Evolutionary conservation across 2,888 invertebrate genomes (phyloP).

Genomic region (Phania funesta): DNA sequence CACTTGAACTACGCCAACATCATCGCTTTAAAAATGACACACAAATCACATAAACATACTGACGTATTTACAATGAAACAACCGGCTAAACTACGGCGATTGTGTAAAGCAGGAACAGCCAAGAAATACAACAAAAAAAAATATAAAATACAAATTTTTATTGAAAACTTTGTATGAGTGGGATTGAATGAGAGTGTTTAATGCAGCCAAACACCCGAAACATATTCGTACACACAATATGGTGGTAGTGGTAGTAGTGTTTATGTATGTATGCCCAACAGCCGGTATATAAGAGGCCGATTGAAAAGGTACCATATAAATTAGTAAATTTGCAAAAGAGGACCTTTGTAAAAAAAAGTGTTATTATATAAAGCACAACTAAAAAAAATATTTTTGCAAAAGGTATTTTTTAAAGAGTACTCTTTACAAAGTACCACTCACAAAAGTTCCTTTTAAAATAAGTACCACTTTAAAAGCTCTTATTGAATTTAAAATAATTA

Average conservation of each 20-base stretch:
- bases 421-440: too few species aligned
- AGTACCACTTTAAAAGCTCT: too few species aligned
- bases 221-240: background rate
- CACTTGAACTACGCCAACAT: slow-evolving; percentile 66
- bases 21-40: slow-evolving; percentile 47
- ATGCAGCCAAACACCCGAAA: background rate
- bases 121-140: slow-evolving; percentile 1
- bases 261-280: background rate
- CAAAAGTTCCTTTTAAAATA: too few species aligned
- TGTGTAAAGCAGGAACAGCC: background rate
- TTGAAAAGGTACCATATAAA: background rate
- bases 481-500: too few species aligned
- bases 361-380: too few species aligned
- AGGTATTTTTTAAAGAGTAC: too few species aligned
- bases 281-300: background rate
- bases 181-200: background rate
- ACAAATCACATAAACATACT: background rate
- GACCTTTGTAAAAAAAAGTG: too few species aligned
- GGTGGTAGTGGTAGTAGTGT: background rate
- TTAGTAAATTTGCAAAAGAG: too few species aligned
- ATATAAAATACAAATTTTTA: background rate
- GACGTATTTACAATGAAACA: background rate
- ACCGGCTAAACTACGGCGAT: slow-evolving; percentile 1
- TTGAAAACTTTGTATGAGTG: background rate
- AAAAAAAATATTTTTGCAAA: too few species aligned